Base-by-base conservation (phyloP, 1,140 invertebrate genomes). In the Galleria mellonella region DNA sequence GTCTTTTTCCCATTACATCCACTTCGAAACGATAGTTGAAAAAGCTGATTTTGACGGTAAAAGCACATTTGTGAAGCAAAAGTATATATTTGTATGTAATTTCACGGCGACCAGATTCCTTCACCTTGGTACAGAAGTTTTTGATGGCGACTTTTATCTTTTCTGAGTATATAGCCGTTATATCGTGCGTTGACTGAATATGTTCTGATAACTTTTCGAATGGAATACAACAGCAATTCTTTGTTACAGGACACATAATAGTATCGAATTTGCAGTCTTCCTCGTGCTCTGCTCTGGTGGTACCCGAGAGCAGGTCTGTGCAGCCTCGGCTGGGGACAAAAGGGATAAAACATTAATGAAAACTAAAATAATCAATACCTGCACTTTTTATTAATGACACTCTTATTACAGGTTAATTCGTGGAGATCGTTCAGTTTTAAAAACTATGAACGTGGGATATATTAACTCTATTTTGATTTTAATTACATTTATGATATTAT, bases 81-180 rank as follows among this genome's bases (percentile, higher is more conserved):
- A 87, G 37, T 5, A 81, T 62, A 3, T 85, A 82, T 49, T 85
- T 85, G 52, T 85, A 87, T 44, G 86, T 86, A 0, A 82, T 82
- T 59, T 72, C 58, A 36, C 77, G 79, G 44, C 71, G 82, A 0
- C 74, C 77, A 1, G 83, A 82, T 45, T 83, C 78, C 56, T 77
- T 83, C 9, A 85, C 60, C 42, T 86, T 84, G 0, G 68, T 81
- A 47, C 78, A 74, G 59, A 87, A 86, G 58, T 85, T 84, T 54
- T 85, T 79, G 56, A 87, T 85, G 17, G 84, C 53, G 32, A 87
- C 83, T 38, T 83, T 84, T 27, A 85, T 83, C 61, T 82, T 84
- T 42, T 79, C 73, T 2, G 82, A 79, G 61, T 84, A 79, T 28
- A 86, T 72, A 0, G 82, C 75, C 15, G 77, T 84, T 37, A 84